Conservation (phyloP, 2,888 invertebrate species). For the Netelia inedita region DNA sequence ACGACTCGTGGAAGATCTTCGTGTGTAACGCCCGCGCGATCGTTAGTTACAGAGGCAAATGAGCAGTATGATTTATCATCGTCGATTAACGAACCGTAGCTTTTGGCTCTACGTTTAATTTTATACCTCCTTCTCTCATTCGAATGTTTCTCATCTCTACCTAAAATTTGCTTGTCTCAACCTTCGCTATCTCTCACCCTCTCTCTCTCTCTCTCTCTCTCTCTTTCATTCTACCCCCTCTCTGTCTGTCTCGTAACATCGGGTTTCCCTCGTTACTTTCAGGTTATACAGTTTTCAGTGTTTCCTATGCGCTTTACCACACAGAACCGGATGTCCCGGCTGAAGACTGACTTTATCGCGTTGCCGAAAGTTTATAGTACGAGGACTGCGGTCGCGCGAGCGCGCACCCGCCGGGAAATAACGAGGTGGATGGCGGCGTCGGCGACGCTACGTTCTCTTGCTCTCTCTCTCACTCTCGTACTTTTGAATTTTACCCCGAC, state of each 20-base stretch:
- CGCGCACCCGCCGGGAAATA: constrained; percentile 46
- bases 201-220: constrained; percentile 21
- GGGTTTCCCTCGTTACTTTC: constrained; percentile 58
- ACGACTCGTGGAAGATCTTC: not conserved
- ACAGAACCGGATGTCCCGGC: constrained; percentile 53
- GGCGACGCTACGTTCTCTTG: not conserved
- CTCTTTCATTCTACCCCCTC: constrained; percentile 12
- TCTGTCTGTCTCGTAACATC: constrained; percentile 46
- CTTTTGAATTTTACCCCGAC: constrained; percentile 20
- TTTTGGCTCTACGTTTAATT: constrained; percentile 16
- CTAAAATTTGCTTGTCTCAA: not conserved
- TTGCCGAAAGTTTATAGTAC: constrained; percentile 52
- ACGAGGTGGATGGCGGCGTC: constrained; percentile 26
- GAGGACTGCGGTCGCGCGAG: constrained; percentile 37
- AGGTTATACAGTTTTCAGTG: constrained; percentile 50
- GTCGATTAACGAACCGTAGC: constrained; percentile 57
- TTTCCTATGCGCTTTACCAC: constrained; percentile 46
- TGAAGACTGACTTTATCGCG: constrained; percentile 62
- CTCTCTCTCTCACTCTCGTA: not conserved
- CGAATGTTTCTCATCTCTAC: constrained; percentile 27
- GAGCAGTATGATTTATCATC: constrained; percentile 50
- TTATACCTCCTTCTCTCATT: constrained; percentile 19
- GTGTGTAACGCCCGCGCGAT: constrained; percentile 11
- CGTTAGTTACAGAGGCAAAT: not conserved
- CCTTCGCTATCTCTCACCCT: not conserved